Percentiles rank a stretch among this genome's conserved stretches.
Evolutionary conservation across 2,888 invertebrate genomes (phyloP).

Genomic region (Phengaris arion): DNA sequence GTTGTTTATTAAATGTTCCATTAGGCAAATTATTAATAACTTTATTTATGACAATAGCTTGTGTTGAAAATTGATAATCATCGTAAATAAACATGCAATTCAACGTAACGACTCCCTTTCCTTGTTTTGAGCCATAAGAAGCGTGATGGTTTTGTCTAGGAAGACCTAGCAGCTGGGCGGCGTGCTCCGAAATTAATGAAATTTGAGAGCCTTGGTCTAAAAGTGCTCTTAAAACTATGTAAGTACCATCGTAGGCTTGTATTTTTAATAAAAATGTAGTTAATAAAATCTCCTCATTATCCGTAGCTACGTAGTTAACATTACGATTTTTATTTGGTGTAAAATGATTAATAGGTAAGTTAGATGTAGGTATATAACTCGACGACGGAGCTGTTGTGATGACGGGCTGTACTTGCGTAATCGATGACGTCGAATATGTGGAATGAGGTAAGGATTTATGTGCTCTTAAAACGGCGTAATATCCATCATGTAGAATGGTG

Average conservation of each 20-base stretch:
- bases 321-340: conserved; percentile 11
- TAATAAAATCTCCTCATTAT: conserved; percentile 25
- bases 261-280: not conserved
- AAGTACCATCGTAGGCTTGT: not conserved
- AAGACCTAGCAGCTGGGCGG: not conserved
- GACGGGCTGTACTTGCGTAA: conserved; percentile 11
- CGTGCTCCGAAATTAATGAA: not conserved
- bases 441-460: not conserved
- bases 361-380: not conserved
- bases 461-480: conserved; percentile 3
- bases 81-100: too few species aligned
- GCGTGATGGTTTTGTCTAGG: not conserved
- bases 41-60: too few species aligned
- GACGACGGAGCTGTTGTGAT: too few species aligned
- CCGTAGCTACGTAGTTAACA: conserved; percentile 21
- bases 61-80: too few species aligned
- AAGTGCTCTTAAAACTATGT: conserved; percentile 1
- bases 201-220: not conserved
- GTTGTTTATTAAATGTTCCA: too few species aligned
- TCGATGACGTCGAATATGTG: conserved; percentile 25
- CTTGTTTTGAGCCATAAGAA: too few species aligned
- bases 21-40: too few species aligned
- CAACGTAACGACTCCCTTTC: too few species aligned
- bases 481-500: conserved; percentile 26
- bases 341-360: conserved; percentile 10